Evolutionary conservation across 2,888 invertebrate species (phyloP), one percentile per base, ranked within the genome.

Genomic region (Cotesia congregata): DNA sequence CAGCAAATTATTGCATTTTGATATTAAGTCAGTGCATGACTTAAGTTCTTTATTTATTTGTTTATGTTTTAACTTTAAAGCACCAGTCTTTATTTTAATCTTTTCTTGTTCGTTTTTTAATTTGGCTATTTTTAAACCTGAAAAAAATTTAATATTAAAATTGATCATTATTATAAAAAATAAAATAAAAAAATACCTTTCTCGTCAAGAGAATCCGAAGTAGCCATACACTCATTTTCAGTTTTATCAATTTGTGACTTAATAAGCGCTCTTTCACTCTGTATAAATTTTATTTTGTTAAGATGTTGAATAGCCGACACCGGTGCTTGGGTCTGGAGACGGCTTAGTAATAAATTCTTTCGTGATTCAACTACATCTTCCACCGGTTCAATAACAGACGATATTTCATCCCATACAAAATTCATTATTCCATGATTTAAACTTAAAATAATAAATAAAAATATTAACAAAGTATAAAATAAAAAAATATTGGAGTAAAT

Each of bases 1-100:
- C 84, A 86, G 85, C 74, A 88, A 84, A 77, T 83, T 80, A 39
- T 80, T 78, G 20, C 86, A 88, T 67, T 88, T 83, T 78, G 81
- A 78, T 75, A 82, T 82, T 86, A 88, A 87, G 64, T 85, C 82
- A 79, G 76, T 85, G 82, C 15, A 84, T 80, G 41, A 60, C 30
- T 79, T 85, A 82, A 78, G 88, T 84, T 77, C 82, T 82, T 61
- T 83, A 65, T 41, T 84, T 78, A 69, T 84, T 85, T 76, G 87
- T 84, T 6, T 85, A 68, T 12, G 39, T 78, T 65, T 81, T 77
- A 73, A 86, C 12, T 50, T 12, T 50, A 50, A 50, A 50, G 50
- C 50, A 12, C 50, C 50, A 50, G 50, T 50, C 12, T 50, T 50
- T 50, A 50, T 50, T 50, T 50, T 12, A 1, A 12, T 50, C 12